phyloP scores from a whole-genome alignment of 92 coral and sea anemone species.

The Chrysogorgia sp. region DNA sequence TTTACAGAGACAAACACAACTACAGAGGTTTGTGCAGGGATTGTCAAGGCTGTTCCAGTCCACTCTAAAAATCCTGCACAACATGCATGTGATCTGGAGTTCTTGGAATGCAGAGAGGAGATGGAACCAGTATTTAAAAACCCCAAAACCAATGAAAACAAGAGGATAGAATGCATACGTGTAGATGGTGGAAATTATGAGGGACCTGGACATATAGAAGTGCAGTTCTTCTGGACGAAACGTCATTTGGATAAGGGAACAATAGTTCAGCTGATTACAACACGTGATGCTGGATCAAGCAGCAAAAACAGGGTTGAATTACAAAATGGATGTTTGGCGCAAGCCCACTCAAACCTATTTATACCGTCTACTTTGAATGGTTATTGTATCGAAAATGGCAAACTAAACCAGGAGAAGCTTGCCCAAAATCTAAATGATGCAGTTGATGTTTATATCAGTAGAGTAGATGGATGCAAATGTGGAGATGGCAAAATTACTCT shows the following conservation, averaged over 20 bases:
- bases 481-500: neutral
- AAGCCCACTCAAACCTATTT: slow-evolving; percentile 32
- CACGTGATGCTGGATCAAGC: slow-evolving; percentile 15
- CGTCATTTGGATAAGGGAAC: slow-evolving; percentile 17
- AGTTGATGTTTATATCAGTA: slow-evolving; percentile 15
- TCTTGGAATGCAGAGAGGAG: slow-evolving; percentile 16
- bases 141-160: slow-evolving; percentile 16
- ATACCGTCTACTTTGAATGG: slow-evolving; percentile 23
- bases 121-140: slow-evolving; percentile 50
- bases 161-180: slow-evolving; percentile 21
- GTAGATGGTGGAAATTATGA: slow-evolving; percentile 20
- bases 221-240: slow-evolving; percentile 21
- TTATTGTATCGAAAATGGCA: slow-evolving; percentile 6
- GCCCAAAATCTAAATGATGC: slow-evolving; percentile 20
- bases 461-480: slow-evolving; percentile 13
- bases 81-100: slow-evolving; percentile 50
- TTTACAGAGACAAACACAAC: slow-evolving; percentile 51
- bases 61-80: slow-evolving; percentile 59
- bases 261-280: neutral
- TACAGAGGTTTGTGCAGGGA: slow-evolving; percentile 63
- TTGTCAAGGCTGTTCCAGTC: slow-evolving; percentile 59
- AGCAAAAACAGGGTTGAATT: slow-evolving; percentile 12
- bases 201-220: slow-evolving; percentile 9
- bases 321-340: slow-evolving; percentile 52
- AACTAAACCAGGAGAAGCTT: slow-evolving; percentile 21